phyloP scores from a whole-genome alignment of 2,797 vertebrate species.

The Crypturellus tataupa region DNA sequence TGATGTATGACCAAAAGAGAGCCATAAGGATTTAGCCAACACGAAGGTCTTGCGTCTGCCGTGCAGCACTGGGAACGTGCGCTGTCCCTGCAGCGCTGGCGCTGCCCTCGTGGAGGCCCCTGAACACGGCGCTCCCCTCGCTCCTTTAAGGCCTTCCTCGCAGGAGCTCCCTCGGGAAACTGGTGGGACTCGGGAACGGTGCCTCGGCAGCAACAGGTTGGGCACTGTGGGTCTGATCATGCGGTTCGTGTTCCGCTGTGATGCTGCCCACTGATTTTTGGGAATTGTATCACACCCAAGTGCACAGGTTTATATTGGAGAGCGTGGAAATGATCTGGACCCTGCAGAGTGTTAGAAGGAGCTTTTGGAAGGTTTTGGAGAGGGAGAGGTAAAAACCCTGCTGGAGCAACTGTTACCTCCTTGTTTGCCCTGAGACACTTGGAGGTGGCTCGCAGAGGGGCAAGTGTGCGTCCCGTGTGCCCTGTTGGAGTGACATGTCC shows the following conservation, averaged over 20 bases:
- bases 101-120: background rate
- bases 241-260: background rate
- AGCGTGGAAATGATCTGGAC: background rate
- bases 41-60: rapidly evolving
- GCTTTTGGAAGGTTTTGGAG: background rate
- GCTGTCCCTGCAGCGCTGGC: background rate
- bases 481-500: background rate
- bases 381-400: background rate
- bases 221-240: background rate
- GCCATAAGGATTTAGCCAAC: background rate
- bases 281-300: background rate
- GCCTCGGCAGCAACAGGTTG: background rate
- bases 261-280: background rate
- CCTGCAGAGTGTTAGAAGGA: background rate
- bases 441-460: background rate
- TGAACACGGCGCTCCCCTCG: background rate
- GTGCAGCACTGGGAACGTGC: background rate
- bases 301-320: background rate
- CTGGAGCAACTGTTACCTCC: background rate
- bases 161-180: background rate
- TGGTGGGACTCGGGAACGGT: background rate
- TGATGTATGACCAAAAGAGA: background rate
- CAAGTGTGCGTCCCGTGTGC: background rate
- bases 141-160: background rate
- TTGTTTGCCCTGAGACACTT: background rate